Base-by-base conservation (phyloP, 1,140 invertebrate species). In the Aplysia californica region DNA sequence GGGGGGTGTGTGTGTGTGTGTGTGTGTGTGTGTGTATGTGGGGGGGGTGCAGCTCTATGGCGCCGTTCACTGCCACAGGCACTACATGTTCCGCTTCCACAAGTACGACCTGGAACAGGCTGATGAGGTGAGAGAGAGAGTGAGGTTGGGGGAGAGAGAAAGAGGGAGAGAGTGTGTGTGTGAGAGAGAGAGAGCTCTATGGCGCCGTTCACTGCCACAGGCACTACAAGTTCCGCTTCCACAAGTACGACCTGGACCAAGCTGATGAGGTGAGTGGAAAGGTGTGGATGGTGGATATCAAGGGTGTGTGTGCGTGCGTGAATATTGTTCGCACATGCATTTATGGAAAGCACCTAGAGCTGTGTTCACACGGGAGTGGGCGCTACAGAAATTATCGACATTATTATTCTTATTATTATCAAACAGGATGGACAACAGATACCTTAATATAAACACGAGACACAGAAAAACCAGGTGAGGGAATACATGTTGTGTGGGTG, bases 31-130 rank as follows among this genome's bases (percentile, higher is more conserved):
- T 3, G 26, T 29, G 61, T 29, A 21, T 5, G 1, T 29, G 61
- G 33, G 26, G 6, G 33, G 26, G 61, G 96, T 98, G 87, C 96
- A 98, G 89, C 89, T 98, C 70, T 95, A 95, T 44, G 95, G 94
- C 72, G 94, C 94, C 76, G 91, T 92, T 83, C 89, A 92, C 80
- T 93, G 90, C 77, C 83, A 87, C 23, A 55, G 64, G 26, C 88
- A 89, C 75, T 92, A 92, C 84, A 86, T 85, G 36, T 91, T 91
- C 79, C 86, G 83, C 65, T 89, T 89, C 74, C 88, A 89, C 67
- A 73, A 79, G 4, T 86, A 89, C 70, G 78, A 81, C 55, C 76
- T 81, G 6, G 69, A 76, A 3, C 84, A 85, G 58, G 76, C 81
- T 26, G 87, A 86, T 78, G 80, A 85, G 78, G 85, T 87, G 78